Base-by-base conservation (phyloP, 2,113 vertebrate species). In the Tachycineta bicolor region DNA sequence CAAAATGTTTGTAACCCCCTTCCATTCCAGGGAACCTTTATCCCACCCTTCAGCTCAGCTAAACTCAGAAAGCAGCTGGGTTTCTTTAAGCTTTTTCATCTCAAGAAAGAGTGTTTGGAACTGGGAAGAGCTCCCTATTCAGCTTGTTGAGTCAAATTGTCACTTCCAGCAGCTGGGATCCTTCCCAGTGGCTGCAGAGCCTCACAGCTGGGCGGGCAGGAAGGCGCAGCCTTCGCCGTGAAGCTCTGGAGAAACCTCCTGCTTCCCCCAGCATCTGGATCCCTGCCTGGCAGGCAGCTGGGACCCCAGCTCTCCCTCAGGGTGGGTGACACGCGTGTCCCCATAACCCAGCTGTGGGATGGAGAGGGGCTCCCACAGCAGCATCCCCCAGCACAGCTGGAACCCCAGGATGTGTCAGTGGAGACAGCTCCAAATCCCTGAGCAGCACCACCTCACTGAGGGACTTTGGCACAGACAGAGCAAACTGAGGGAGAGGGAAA, bases 151-250 rank as follows among this genome's bases (percentile, higher is more conserved):
- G 84, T 79, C 79, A 58, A 77, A 77, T 59, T 95, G 95, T 93
- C 90, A 64, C 46, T 83, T 53, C 52, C 75, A 95, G 92, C 96
- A 92, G 94, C 96, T 95, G 96, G 90, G 93, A 90, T 77, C 41
- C 90, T 46, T 96, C 88, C 73, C 90, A 70, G 59, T 15, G 64
- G 63, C 90, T 80, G 91, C 74, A 25, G 90, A 88, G 63, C 82
- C 80, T n/a, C 33, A 9, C 91, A 87, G 90, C 95, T 82, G 90
- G 77, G 85, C 13, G 3, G 82, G 85, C 49, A 63, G 73, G 43
- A 86, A 56, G 67, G 22, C 6, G 0, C 65, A 74, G 81, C 68
- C 78, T 55, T 62, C 1, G 0, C 70, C 52, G 62, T 24, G 62
- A 69, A 89, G 60, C 62, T 78, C 41, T n/a, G 4, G 22, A 56